These are phyloP conservation scores for Varanus salvator DNA, from an alignment of 2,113 vertebrate genomes.

Conservation along the genomic window DNA sequence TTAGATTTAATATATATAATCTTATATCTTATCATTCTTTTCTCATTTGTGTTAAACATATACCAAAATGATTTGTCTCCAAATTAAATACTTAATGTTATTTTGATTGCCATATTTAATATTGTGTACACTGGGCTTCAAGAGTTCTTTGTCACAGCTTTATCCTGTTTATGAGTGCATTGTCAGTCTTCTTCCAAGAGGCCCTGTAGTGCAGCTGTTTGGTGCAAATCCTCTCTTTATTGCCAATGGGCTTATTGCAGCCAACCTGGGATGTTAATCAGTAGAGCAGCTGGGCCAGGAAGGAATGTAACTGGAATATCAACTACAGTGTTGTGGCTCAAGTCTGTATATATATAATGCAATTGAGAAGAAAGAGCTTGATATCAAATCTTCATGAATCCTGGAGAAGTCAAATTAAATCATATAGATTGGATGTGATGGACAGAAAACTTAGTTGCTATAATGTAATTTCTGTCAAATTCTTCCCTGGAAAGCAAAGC, in stretches of 20 bases:
- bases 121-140: neutral
- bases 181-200: neutral
- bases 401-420: neutral
- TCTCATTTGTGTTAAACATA: neutral
- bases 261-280: rapidly evolving
- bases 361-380: neutral
- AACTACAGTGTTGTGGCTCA: slow-evolving; percentile 1
- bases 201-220: neutral
- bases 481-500: neutral
- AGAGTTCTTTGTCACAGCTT: neutral
- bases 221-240: neutral
- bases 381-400: slow-evolving; percentile 12
- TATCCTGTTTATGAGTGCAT: neutral
- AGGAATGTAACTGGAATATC: slow-evolving; percentile 5
- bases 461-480: slow-evolving; percentile 9
- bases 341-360: neutral
- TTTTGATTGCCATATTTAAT: neutral
- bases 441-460: neutral
- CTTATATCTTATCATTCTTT: slow-evolving; percentile 23
- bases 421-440: slow-evolving; percentile 20
- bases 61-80: slow-evolving; percentile 15
- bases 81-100: neutral
- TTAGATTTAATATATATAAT: neutral
- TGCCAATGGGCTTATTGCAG: neutral
- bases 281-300: neutral